Evolutionary conservation across 2,113 vertebrate species (phyloP).

Genomic region (Salvelinus namaycush): DNA sequence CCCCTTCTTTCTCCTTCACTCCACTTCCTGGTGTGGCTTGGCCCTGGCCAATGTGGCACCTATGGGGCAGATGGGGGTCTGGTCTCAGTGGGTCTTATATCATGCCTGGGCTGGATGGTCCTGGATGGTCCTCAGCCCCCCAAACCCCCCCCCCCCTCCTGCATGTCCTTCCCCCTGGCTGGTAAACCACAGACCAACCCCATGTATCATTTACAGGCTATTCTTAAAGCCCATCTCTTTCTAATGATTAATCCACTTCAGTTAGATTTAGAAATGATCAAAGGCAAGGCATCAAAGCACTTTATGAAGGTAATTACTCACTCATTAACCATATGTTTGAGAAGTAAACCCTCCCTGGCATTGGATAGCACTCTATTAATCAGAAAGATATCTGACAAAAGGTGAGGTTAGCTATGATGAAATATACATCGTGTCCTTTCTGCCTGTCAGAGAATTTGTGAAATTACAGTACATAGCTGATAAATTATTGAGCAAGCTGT

Average conservation of each 20-base stretch:
- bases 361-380: slow-evolving; percentile 62
- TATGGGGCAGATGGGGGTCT: slow-evolving; percentile 55
- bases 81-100: slow-evolving; percentile 67
- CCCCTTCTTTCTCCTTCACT: slow-evolving; percentile 31
- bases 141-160: too few species aligned
- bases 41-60: slow-evolving; percentile 51
- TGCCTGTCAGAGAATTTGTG: slow-evolving; percentile 39
- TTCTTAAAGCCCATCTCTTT: slow-evolving; percentile 46
- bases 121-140: slow-evolving; percentile 50
- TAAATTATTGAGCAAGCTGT: slow-evolving; percentile 58
- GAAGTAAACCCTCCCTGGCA: slow-evolving; percentile 62
- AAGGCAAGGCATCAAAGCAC: slow-evolving; percentile 63
- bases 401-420: slow-evolving; percentile 51
- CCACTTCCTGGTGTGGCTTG: slow-evolving; percentile 20
- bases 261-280: slow-evolving; percentile 62
- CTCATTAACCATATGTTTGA: slow-evolving; percentile 73
- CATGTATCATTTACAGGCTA: slow-evolving; percentile 48
- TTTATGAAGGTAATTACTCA: slow-evolving; percentile 63
- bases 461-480: slow-evolving; percentile 55
- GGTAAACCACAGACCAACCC: slow-evolving; percentile 10
- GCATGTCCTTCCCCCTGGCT: slow-evolving; percentile 25
- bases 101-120: slow-evolving; percentile 62
- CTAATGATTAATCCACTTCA: slow-evolving; percentile 57
- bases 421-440: slow-evolving; percentile 51
- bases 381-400: slow-evolving; percentile 63